These are phyloP conservation scores for Hypotaenidia philippensis DNA, from an alignment of 2,797 vertebrate species.

Conservation along the genomic window DNA sequence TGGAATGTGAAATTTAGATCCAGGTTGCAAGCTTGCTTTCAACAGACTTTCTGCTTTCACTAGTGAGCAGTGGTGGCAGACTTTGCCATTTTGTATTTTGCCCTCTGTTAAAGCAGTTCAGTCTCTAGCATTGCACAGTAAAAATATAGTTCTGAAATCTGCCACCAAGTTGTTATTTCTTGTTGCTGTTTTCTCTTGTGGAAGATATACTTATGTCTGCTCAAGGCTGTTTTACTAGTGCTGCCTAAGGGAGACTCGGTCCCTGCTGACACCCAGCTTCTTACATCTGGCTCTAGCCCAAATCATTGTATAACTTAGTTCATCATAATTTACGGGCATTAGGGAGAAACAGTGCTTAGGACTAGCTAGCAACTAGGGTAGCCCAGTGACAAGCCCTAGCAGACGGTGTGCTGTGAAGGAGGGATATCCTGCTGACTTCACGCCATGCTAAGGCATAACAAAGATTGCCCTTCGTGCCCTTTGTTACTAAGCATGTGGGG, in stretches of 20 bases:
- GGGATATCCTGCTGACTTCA: too few species aligned
- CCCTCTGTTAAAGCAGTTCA: background rate
- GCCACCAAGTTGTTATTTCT: background rate
- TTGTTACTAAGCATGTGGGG: rapidly evolving
- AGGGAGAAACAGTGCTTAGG: background rate
- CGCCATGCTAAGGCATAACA: too few species aligned
- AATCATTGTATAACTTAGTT: background rate
- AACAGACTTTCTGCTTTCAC: background rate
- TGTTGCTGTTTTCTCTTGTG: background rate
- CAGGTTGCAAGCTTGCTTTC: background rate
- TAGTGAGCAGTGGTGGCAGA: background rate
- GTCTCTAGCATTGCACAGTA: background rate
- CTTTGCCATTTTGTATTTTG: background rate
- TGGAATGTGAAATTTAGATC: background rate
- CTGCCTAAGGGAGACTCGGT: background rate
- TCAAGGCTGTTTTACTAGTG: too few species aligned
- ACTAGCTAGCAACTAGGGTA: background rate
- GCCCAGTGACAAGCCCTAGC: background rate
- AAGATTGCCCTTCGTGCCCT: background rate
- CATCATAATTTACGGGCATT: background rate
- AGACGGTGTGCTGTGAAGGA: background rate
- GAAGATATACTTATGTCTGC: rapidly evolving
- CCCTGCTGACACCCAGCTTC: background rate
- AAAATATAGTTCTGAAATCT: background rate
- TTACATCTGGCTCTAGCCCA: background rate